Conservation (phyloP, 1,140 invertebrate species). For the Bombus consobrinus region DNA sequence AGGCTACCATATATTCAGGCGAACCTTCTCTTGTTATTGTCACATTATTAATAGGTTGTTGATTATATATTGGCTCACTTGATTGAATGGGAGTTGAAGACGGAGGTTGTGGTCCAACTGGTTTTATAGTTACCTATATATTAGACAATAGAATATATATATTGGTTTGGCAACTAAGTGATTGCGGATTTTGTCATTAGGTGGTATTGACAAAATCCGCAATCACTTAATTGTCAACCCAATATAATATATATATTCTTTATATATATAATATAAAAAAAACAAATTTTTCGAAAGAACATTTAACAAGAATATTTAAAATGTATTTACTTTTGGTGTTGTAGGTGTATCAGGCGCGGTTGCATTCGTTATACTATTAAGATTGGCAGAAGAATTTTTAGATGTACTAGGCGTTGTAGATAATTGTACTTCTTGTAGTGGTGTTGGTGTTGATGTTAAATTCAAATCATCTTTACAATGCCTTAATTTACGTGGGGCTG, state of each 20-base stretch:
- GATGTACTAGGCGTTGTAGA: slow-evolving; percentile 73
- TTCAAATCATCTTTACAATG: slow-evolving; percentile 87
- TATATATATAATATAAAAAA: background rate
- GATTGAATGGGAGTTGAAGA: slow-evolving; percentile 66
- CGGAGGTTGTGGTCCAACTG: slow-evolving; percentile 74
- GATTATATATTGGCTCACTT: slow-evolving; percentile 69
- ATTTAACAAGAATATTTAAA: background rate
- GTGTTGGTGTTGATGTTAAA: slow-evolving; percentile 67
- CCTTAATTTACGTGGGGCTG: slow-evolving; percentile 89
- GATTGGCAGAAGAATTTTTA: slow-evolving; percentile 59
- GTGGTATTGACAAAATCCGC: too few relatives aligned
- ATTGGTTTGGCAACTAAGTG: too few relatives aligned
- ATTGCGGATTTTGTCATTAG: too few relatives aligned
- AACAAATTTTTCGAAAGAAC: background rate
- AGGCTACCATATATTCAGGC: slow-evolving; percentile 81
- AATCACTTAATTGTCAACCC: too few relatives aligned
- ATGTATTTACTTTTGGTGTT: slow-evolving; percentile 75
- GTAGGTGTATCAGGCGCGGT: slow-evolving; percentile 67
- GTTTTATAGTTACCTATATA: slow-evolving; percentile 78
- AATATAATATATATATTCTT: too few relatives aligned
- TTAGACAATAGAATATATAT: background rate
- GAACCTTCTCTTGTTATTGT: slow-evolving; percentile 76
- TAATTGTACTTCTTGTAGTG: slow-evolving; percentile 71
- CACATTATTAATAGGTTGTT: slow-evolving; percentile 71
- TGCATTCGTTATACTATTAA: slow-evolving; percentile 60